A percentile compares a stretch with the other conserved stretches of the same genome.
Conservation (phyloP, 2,113 vertebrate genomes). For the Cottus gobio region DNA sequence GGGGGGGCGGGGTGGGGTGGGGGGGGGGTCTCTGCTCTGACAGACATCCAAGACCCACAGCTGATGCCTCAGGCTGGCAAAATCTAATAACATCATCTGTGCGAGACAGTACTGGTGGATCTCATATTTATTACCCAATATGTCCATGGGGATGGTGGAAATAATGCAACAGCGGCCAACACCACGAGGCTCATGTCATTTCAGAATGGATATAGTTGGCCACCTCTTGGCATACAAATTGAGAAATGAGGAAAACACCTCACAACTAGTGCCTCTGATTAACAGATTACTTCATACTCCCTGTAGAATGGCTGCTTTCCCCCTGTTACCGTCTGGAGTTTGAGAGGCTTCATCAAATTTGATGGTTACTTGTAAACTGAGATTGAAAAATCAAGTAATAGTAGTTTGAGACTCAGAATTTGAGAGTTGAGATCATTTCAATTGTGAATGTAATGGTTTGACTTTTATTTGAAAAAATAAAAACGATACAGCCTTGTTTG, state of each 20-base stretch:
- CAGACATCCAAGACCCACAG: slow-evolving; percentile 74
- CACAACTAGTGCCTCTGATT: slow-evolving; percentile 56
- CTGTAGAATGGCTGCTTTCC: slow-evolving; percentile 38
- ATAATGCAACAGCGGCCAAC: slow-evolving; percentile 65
- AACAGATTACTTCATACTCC: slow-evolving; percentile 63
- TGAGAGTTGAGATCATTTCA: slow-evolving; percentile 7
- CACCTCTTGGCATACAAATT: slow-evolving; percentile 54
- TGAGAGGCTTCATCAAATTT: slow-evolving; percentile 60
- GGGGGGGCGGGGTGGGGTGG: slow-evolving; percentile 38
- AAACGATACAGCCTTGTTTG: slow-evolving; percentile 15
- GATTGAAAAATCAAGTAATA: slow-evolving; percentile 40
- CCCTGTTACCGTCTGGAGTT: slow-evolving; percentile 65
- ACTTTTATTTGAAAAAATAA: slow-evolving; percentile 11
- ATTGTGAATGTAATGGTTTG: not conserved
- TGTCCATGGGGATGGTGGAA: slow-evolving; percentile 61
- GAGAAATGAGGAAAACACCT: slow-evolving; percentile 46
- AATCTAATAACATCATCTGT: slow-evolving; percentile 77
- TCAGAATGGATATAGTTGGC: slow-evolving; percentile 50
- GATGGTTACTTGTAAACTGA: slow-evolving; percentile 36
- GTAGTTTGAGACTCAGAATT: slow-evolving; percentile 13
- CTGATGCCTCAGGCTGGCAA: slow-evolving; percentile 75
- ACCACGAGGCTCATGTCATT: slow-evolving; percentile 49
- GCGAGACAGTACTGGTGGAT: slow-evolving; percentile 67
- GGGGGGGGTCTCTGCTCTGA: slow-evolving; percentile 52
- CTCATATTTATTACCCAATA: slow-evolving; percentile 77